Percentiles rank a stretch among this genome's conserved stretches.
phyloP scores from a whole-genome alignment of 2,888 invertebrate species.

The Rotaria sp. region DNA sequence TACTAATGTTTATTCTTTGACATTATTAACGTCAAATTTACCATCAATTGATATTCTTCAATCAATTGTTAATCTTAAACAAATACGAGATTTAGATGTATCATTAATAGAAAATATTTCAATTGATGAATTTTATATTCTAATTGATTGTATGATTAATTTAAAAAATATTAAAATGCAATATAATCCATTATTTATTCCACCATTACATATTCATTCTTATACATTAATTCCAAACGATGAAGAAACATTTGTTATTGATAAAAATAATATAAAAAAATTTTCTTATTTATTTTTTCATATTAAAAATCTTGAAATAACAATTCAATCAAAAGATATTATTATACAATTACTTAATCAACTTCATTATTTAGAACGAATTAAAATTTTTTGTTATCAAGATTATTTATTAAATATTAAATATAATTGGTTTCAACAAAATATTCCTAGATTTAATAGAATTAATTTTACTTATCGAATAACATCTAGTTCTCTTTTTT shows the following conservation, averaged over 20 bases:
- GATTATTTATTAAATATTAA: not conserved
- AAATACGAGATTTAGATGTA: not conserved
- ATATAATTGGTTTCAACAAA: not conserved
- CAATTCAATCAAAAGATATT: not conserved
- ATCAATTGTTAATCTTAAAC: not conserved
- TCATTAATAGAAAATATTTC: not conserved
- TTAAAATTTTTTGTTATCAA: not conserved
- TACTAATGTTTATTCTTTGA: not conserved
- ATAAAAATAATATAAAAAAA: not conserved
- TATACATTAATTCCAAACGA: not conserved
- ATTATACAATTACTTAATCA: not conserved
- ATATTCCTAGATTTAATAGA: not conserved
- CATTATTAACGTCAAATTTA: not conserved
- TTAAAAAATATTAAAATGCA: not conserved
- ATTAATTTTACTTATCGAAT: not conserved
- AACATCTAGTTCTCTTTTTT: not conserved
- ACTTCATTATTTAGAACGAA: not conserved
- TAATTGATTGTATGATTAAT: not conserved
- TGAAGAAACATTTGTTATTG: not conserved
- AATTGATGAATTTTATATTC: not conserved
- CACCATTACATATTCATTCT: not conserved
- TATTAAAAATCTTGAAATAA: not conserved
- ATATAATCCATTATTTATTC: not conserved
- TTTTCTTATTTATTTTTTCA: not conserved
- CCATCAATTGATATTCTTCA: not conserved